Percentiles rank a stretch among this genome's conserved stretches.
These are phyloP conservation scores for Noctua janthina DNA, from an alignment of 2,888 invertebrate species.

Conservation along the genomic window DNA sequence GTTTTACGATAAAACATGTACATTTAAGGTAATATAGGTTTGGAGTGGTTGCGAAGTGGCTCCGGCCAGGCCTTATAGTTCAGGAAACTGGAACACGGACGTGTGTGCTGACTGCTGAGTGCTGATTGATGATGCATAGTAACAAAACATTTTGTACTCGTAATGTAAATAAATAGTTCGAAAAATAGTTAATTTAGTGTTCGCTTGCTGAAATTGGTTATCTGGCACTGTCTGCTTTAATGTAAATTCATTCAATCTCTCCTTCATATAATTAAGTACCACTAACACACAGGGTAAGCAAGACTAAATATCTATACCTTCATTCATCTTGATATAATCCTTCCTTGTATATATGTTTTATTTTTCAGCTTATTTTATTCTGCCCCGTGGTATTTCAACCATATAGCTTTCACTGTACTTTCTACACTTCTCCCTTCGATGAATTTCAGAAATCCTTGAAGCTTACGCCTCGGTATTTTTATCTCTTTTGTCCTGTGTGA, in stretches of 20 bases:
- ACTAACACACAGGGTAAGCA: not conserved
- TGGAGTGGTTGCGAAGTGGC: conserved; percentile 76
- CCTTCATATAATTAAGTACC: conserved; percentile 3
- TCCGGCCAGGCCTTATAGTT: conserved; percentile 82
- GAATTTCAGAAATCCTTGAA: not conserved
- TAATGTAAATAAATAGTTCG: conserved; percentile 73
- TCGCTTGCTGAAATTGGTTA: conserved; percentile 71
- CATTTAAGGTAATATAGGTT: conserved; percentile 60
- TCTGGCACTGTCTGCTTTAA: conserved; percentile 67
- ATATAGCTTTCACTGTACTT: not conserved
- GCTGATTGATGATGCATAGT: conserved; percentile 54
- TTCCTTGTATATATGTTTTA: not conserved
- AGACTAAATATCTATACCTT: not conserved
- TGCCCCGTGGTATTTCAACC: not conserved
- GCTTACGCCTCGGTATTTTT: not conserved
- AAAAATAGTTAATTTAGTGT: conserved; percentile 67
- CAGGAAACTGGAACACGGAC: conserved; percentile 73
- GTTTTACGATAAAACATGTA: conserved; percentile 54
- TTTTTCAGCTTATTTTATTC: not conserved
- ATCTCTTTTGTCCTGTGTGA: not conserved
- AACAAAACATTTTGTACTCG: conserved; percentile 77
- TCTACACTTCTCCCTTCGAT: not conserved
- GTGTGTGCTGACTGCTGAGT: conserved; percentile 55
- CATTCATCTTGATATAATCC: not conserved
- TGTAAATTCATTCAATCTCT: conserved; percentile 5